A percentile compares a stretch with the other conserved stretches of the same genome.
phyloP scores from a whole-genome alignment of 2,797 vertebrate genomes.

The Hydrophis major region DNA sequence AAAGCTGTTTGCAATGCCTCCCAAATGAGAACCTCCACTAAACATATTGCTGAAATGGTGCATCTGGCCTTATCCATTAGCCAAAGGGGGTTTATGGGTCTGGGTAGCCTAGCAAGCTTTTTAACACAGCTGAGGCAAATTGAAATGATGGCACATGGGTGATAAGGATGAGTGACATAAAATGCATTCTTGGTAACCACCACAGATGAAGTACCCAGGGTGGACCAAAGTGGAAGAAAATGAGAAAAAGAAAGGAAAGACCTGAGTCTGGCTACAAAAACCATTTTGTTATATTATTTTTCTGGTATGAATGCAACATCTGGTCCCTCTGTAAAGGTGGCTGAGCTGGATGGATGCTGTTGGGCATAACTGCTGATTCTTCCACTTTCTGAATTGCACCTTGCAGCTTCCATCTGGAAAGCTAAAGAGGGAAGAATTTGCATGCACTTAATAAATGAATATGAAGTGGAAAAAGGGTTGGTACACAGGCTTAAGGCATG shows the following conservation, averaged over 20 bases:
- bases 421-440: neutral
- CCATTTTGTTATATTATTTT: neutral
- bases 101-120: neutral
- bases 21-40: slow-evolving; percentile 7
- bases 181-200: neutral
- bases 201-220: neutral
- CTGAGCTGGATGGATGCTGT: neutral
- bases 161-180: neutral
- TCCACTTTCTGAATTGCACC: neutral
- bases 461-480: too few relatives aligned
- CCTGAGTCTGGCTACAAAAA: neutral
- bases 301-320: neutral
- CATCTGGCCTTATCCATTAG: neutral
- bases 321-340: neutral
- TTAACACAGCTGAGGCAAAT: neutral
- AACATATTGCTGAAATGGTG: slow-evolving; percentile 21
- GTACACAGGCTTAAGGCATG: neutral
- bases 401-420: neutral
- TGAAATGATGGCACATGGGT: neutral
- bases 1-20: neutral
- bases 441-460: too few relatives aligned
- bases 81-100: slow-evolving; percentile 6
- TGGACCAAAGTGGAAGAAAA: neutral
- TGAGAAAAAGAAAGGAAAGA: neutral
- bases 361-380: neutral